These are phyloP conservation scores for Tetragonisca angustula DNA, from an alignment of 2,888 invertebrate species.

Conservation along the genomic window DNA sequence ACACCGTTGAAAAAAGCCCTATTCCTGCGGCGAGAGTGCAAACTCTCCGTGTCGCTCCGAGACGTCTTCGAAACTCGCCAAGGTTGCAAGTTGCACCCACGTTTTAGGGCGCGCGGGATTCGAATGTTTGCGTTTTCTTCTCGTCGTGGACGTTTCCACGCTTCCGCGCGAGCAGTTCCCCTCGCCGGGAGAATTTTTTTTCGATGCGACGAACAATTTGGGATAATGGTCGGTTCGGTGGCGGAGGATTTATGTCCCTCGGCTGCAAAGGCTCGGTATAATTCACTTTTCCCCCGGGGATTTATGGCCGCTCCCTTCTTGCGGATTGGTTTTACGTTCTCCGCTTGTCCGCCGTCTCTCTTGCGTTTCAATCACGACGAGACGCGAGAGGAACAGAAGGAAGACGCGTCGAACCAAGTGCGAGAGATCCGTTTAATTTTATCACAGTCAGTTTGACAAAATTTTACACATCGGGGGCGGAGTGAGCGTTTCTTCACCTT, in stretches of 20 bases:
- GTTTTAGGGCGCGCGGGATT: constrained; percentile 8
- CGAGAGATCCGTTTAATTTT: not conserved
- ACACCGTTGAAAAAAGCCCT: constrained; percentile 11
- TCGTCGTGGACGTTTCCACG: not conserved
- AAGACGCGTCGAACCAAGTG: too few relatives aligned
- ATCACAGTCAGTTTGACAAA: not conserved
- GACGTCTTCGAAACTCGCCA: constrained; percentile 30
- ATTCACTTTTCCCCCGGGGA: constrained; percentile 9
- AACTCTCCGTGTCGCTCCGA: constrained; percentile 34
- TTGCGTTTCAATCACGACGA: not conserved
- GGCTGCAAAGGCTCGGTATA: not conserved
- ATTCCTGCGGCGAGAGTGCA: constrained; percentile 45
- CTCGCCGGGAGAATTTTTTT: constrained; percentile 7
- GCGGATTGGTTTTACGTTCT: not conserved
- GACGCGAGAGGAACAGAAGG: too few relatives aligned
- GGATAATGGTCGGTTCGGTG: constrained; percentile 17
- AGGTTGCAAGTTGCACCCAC: constrained; percentile 28
- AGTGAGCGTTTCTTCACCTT: not conserved
- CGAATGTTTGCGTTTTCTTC: constrained; percentile 34
- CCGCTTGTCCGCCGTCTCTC: not conserved
- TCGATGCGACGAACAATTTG: constrained; percentile 13
- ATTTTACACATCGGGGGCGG: not conserved
- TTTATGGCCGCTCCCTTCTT: not conserved
- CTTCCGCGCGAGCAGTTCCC: not conserved
- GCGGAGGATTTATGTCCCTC: constrained; percentile 5